These are phyloP conservation scores for Diadromus collaris DNA, from an alignment of 2,888 invertebrate species.

Conservation along the genomic window DNA sequence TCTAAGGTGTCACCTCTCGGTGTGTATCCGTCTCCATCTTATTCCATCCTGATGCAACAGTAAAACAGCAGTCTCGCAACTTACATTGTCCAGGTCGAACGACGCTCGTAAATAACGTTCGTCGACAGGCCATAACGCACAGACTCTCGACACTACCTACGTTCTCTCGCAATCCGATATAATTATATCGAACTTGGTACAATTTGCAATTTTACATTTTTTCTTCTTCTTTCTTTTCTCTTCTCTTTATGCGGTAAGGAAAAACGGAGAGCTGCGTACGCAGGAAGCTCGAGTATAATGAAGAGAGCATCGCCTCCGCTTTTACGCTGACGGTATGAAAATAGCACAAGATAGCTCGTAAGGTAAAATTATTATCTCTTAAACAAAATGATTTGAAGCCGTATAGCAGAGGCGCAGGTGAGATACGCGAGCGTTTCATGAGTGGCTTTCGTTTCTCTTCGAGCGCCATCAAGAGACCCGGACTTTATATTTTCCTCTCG, in stretches of 20 bases:
- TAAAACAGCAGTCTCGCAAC: conserved; percentile 15
- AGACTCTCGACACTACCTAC: conserved; percentile 3
- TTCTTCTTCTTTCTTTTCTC: conserved; percentile 4
- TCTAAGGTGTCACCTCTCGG: conserved; percentile 62
- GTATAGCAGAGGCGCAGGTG: conserved; percentile 14
- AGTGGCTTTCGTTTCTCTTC: conserved; percentile 19
- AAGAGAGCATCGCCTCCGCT: background rate
- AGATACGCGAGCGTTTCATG: conserved; percentile 41
- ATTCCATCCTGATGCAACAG: conserved; percentile 17
- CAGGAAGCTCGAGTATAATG: background rate
- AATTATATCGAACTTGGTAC: conserved; percentile 9
- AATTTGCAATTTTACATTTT: background rate
- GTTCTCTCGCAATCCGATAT: conserved; percentile 8
- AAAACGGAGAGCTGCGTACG: background rate
- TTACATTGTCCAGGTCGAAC: conserved; percentile 37
- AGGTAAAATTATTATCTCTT: conserved; percentile 46
- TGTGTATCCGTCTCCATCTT: conserved; percentile 52
- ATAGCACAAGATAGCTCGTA: conserved; percentile 4
- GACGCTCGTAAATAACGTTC: conserved; percentile 49
- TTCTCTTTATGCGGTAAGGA: background rate
- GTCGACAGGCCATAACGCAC: conserved; percentile 22
- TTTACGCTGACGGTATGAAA: background rate
- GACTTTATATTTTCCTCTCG: conserved; percentile 26
- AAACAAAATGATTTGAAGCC: conserved; percentile 44
- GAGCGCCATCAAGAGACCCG: conserved; percentile 11